These are phyloP conservation scores for Xiphophorus couchianus DNA, from an alignment of 2,113 vertebrate genomes.

Conservation along the genomic window DNA sequence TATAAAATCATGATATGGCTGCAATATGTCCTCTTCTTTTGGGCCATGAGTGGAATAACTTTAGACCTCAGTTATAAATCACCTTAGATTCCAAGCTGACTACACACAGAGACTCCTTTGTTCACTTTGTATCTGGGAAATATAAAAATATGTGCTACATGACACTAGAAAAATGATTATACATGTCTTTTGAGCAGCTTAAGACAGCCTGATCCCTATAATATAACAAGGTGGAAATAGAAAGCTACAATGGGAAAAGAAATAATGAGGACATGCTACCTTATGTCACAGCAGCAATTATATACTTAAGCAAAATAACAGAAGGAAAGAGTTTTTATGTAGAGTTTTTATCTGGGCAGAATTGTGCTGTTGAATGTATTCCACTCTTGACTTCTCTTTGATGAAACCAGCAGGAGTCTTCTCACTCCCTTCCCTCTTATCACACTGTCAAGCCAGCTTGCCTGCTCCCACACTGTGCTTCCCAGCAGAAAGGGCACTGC, in stretches of 20 bases:
- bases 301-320: slow-evolving; percentile 62
- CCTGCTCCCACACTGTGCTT: slow-evolving; percentile 60
- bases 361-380: slow-evolving; percentile 36
- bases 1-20: background rate
- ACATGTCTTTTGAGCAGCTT: background rate
- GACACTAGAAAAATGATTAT: background rate
- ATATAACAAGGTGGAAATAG: background rate
- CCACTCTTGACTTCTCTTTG: slow-evolving; percentile 66
- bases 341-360: slow-evolving; percentile 58
- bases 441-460: slow-evolving; percentile 58
- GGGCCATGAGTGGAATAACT: background rate
- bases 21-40: background rate
- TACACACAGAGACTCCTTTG: background rate
- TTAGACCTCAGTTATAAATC: background rate
- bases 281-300: slow-evolving; percentile 41
- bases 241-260: slow-evolving; percentile 14
- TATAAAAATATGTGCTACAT: background rate
- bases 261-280: slow-evolving; percentile 16
- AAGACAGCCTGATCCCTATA: background rate
- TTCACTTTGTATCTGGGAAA: background rate
- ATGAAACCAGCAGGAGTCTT: slow-evolving; percentile 65
- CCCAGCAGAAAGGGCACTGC: slow-evolving; percentile 69
- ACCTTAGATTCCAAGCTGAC: background rate
- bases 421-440: slow-evolving; percentile 64
- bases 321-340: slow-evolving; percentile 54